Conservation (phyloP, 2,888 invertebrate genomes). For the Camponotus fellah region DNA sequence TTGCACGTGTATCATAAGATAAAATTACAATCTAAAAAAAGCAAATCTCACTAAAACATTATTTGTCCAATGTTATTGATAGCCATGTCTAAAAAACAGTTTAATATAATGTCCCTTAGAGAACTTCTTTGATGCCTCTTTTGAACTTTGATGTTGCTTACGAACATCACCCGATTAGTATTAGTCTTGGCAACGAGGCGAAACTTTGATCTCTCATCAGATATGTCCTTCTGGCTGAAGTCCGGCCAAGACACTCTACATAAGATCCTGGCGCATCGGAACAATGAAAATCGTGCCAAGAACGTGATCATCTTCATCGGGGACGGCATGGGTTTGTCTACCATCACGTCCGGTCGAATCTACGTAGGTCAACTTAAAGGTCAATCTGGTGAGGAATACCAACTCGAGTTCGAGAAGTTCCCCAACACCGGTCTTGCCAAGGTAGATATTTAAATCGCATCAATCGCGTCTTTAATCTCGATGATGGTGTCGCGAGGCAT, state of each 20-base stretch:
- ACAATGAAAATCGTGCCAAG: constrained; percentile 86
- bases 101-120: not conserved
- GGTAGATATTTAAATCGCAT: constrained; percentile 82
- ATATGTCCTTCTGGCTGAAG: constrained; percentile 83
- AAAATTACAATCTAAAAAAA: not conserved
- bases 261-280: constrained; percentile 78
- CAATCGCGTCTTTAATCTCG: constrained; percentile 31
- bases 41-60: not conserved
- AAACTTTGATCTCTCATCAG: constrained; percentile 70
- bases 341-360: constrained; percentile 89
- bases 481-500: constrained; percentile 16
- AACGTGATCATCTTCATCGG: constrained; percentile 90
- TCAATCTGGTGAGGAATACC: constrained; percentile 88
- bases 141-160: not conserved
- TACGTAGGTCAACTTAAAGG: constrained; percentile 87
- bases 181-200: constrained; percentile 46
- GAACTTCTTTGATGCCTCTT: not conserved
- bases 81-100: not conserved
- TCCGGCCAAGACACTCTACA: constrained; percentile 83
- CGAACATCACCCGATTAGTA: not conserved
- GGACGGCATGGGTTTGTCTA: constrained; percentile 90
- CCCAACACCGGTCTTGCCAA: constrained; percentile 89
- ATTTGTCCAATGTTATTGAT: not conserved
- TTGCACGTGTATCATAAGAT: not conserved
- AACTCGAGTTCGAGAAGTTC: constrained; percentile 88